A percentile compares a stretch with the other conserved stretches of the same genome.
phyloP scores from a whole-genome alignment of 2,888 invertebrate genomes.

The Omphaloscelis lunosa region DNA sequence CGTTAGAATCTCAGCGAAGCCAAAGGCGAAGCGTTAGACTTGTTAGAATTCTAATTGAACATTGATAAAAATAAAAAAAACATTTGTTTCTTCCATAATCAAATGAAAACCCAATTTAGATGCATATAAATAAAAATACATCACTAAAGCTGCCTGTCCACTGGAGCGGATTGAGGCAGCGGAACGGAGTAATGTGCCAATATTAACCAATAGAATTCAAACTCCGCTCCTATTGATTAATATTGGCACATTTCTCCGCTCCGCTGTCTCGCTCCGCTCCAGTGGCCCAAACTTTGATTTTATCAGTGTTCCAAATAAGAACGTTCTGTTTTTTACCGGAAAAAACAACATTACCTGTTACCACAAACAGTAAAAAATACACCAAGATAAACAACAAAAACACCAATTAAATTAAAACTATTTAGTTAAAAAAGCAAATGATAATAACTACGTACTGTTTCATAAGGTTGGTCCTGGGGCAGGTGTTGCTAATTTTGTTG shows the following conservation, averaged over 20 bases:
- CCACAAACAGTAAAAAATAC: background rate
- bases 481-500: slow-evolving; percentile 98
- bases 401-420: slow-evolving; percentile 27
- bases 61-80: slow-evolving; percentile 21
- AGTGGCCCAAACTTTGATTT: background rate
- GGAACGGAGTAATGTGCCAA: too few relatives aligned
- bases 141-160: too few relatives aligned
- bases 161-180: too few relatives aligned
- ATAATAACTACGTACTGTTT: slow-evolving; percentile 96
- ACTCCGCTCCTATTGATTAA: too few relatives aligned
- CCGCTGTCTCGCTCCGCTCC: too few relatives aligned
- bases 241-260: too few relatives aligned
- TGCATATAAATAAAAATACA: background rate
- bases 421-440: slow-evolving; percentile 47
- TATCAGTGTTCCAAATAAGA: slow-evolving; percentile 19
- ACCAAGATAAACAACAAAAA: slow-evolving; percentile 20
- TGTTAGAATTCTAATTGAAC: background rate
- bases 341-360: background rate
- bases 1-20: background rate
- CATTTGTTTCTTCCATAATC: background rate
- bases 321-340: background rate
- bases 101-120: background rate
- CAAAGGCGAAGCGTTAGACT: background rate
- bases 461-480: slow-evolving; percentile 98
- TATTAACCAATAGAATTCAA: too few relatives aligned